Conservation (phyloP, 2,113 vertebrate species). For the Apaloderma vittatum region DNA sequence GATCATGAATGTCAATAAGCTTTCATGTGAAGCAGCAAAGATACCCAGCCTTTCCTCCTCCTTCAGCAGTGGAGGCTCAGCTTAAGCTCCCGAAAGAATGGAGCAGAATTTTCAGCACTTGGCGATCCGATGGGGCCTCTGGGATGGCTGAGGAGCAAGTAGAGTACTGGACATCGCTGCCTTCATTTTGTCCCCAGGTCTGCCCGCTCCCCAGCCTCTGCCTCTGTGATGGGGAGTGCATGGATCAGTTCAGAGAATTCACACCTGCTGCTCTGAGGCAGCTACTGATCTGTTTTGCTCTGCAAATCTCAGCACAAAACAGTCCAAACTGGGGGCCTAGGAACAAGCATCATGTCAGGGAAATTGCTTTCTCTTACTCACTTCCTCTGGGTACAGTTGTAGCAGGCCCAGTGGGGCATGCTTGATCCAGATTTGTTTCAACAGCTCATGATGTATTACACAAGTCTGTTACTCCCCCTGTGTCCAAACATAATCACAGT, state of each 20-base stretch:
- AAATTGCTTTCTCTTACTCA: background rate
- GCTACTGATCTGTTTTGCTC: background rate
- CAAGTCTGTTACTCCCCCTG: background rate
- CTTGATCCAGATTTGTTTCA: constrained; percentile 10
- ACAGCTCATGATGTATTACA: constrained; percentile 12
- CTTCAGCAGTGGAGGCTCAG: background rate
- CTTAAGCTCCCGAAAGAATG: background rate
- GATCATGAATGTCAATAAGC: background rate
- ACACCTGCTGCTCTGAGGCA: background rate
- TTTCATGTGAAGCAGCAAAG: constrained; percentile 5
- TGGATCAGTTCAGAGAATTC: background rate
- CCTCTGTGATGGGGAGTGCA: background rate
- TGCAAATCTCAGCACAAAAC: background rate
- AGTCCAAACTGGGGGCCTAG: background rate
- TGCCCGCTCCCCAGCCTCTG: background rate
- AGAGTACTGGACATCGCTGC: background rate
- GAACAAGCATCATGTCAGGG: background rate
- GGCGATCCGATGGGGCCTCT: background rate
- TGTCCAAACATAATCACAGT: background rate
- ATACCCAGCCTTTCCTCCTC: constrained; percentile 9
- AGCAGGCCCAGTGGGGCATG: background rate
- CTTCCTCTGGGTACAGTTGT: constrained; percentile 26
- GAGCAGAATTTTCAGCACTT: background rate
- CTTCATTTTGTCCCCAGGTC: background rate
- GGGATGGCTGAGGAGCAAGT: background rate